Evolutionary conservation across 2,797 vertebrate species (phyloP), one percentile per base, ranked within the genome.

Genomic region (Microctenopoma stevenorrisi): DNA sequence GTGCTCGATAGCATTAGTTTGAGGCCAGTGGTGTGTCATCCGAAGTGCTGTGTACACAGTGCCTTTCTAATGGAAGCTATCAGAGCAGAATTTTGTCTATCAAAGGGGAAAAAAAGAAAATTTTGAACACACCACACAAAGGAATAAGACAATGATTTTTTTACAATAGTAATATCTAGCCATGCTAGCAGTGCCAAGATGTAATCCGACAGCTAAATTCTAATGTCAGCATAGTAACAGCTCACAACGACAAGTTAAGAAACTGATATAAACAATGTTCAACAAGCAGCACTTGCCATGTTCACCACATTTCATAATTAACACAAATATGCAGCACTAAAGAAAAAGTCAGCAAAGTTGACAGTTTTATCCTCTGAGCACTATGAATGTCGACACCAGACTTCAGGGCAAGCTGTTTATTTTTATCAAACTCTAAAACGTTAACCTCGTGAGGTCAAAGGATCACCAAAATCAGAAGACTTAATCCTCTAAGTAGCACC

Each of bases 1-100:
- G 87, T 79, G 80, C 75, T 90, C 79, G 62, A 83, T 74, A 62
- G 83, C 74, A 86, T 91, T 86, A 90, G 74, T 77, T 72, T 79
- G 66, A 86, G 81, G 79, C 60, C 43, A 61, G 68, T 63, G 66
- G 68, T 42, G 68, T 91, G 87, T 91, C 84, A 83, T 90, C 84
- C 88, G 48, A 67, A 63, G 76, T 82, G 65, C 30, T 42, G 65
- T 26, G 38, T 72, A 76, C 66, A 70, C 64, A 35, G 61, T 40
- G 22, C 25, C 54, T 44, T 56, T 43, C 60, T 86, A 78, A 90
- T 76, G 64, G 66, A 81, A 81, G 78, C 79, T 83, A 78, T 87
- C 82, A 82, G 72, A 80, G 66, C 74, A 64, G 73, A 73, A 76
- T 73, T 77, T 74, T 72, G 61, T 74, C 83, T 62, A 76, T 56